Evolutionary conservation across 1,140 invertebrate species (phyloP), one percentile per base, ranked within the genome.

Genomic region (Zaprionus nigranus): DNA sequence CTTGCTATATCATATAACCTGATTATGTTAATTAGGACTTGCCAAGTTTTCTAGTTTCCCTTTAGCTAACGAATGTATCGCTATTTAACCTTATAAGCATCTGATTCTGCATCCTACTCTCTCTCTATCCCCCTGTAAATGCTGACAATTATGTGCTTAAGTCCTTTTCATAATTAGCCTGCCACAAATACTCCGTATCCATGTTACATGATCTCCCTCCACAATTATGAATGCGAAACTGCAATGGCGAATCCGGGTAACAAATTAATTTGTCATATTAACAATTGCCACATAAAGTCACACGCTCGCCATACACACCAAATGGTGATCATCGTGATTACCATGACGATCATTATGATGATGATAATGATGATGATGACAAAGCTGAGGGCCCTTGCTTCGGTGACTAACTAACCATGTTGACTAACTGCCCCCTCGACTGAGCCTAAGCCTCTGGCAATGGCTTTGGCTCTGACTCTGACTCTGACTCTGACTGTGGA

Each of bases 211-310:
- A 46, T 24, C 24, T 20, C 70, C 51, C 40, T 56, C 34, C 68
- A 73, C 59, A 59, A 65, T 61, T 38, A 57, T 26, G 4, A n/a
- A 20, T 15, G 17, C 51, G 12, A n/a, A 17, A 38, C 15, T 30
- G 65, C 73, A 67, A 75, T 73, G 74, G 71, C 71, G 77, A 90
- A 79, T 90, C 86, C 71, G 81, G 76, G 73, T 85, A 90, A 85
- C 85, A 90, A 90, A 90, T 90, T 85, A 90, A 90, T 90, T 90
- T 90, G 85, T 90, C 86, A 90, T 90, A 90, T 90, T 85, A 90
- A 90, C 85, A 90, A 90, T 84, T 81, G 79, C 85, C 66, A 64
- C 86, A 85, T 82, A 90, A 90, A 90, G 85, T 90, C 85, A 82
- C 85, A 90, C 85, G 85, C 79, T 90, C 57, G 78, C 68, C 80